phyloP scores from a whole-genome alignment of 2,888 invertebrate species.

The Emesis russula region DNA sequence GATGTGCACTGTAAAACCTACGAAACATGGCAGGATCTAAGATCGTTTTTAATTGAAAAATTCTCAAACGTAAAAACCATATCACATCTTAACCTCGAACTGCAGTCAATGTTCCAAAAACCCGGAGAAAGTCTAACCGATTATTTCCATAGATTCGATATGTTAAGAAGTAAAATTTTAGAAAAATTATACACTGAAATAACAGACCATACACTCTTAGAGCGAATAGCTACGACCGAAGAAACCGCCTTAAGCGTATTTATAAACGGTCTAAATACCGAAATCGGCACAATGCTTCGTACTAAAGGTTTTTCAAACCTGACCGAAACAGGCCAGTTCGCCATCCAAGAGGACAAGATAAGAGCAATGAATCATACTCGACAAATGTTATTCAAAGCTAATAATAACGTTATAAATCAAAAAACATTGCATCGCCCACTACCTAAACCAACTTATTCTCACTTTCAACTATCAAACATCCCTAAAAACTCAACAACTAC shows the following conservation, averaged over 20 bases:
- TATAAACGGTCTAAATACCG: conserved; percentile 84
- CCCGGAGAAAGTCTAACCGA: conserved; percentile 84
- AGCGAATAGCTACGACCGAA: conserved; percentile 70
- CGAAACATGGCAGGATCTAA: conserved; percentile 1
- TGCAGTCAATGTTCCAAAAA: conserved; percentile 87
- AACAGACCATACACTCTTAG: conserved; percentile 63
- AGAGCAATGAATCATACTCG: conserved; percentile 54
- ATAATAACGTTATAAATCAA: neutral
- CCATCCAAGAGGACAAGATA: conserved; percentile 72
- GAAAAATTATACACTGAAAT: conserved; percentile 83
- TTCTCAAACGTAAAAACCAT: conserved; percentile 85
- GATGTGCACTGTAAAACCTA: conserved; percentile 15
- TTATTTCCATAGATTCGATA: conserved; percentile 84
- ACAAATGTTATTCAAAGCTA: conserved; percentile 37
- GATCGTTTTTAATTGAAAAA: conserved; percentile 79
- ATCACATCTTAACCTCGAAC: conserved; percentile 81
- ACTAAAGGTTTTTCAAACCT: conserved; percentile 70
- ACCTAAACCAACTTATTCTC: neutral
- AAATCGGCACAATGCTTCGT: conserved; percentile 84
- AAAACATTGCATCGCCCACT: neutral
- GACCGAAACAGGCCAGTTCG: conserved; percentile 58
- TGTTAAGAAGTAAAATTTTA: conserved; percentile 83
- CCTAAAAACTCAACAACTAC: neutral
- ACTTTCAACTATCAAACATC: neutral
- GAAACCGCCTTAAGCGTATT: conserved; percentile 86